Evolutionary conservation across 2,113 vertebrate genomes (phyloP).

Genomic region (Alethe diademata): DNA sequence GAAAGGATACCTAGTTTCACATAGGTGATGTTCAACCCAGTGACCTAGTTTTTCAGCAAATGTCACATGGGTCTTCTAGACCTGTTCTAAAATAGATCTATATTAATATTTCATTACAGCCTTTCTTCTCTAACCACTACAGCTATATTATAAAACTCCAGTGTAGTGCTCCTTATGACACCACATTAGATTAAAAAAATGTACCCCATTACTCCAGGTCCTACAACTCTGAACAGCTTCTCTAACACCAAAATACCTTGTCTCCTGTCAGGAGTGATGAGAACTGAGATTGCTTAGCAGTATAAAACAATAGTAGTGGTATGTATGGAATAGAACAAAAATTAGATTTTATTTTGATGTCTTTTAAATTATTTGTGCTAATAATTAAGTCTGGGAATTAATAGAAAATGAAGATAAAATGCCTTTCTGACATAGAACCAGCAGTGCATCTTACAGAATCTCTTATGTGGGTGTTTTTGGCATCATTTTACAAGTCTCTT

Average conservation of each 20-base stretch:
- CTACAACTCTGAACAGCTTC: background rate
- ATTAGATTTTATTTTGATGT: background rate
- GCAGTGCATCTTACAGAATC: background rate
- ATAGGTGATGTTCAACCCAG: background rate
- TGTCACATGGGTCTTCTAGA: background rate
- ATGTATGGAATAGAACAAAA: background rate
- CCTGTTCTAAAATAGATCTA: background rate
- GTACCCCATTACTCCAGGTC: background rate
- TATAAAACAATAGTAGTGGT: too few relatives aligned
- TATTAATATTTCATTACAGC: background rate
- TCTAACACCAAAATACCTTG: background rate
- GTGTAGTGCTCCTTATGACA: background rate
- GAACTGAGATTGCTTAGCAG: background rate
- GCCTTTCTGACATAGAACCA: background rate
- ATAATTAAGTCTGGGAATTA: background rate
- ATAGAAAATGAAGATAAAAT: background rate
- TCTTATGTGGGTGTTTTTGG: rapidly evolving
- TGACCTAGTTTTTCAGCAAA: background rate
- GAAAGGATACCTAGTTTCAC: background rate
- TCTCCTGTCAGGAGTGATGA: background rate
- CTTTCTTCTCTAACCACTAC: background rate
- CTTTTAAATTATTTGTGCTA: background rate
- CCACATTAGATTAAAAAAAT: background rate
- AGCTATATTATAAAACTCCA: background rate
- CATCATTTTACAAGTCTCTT: background rate